Evolutionary conservation across 2,888 invertebrate species (phyloP).

Genomic region (Prionchulus punctatus): DNA sequence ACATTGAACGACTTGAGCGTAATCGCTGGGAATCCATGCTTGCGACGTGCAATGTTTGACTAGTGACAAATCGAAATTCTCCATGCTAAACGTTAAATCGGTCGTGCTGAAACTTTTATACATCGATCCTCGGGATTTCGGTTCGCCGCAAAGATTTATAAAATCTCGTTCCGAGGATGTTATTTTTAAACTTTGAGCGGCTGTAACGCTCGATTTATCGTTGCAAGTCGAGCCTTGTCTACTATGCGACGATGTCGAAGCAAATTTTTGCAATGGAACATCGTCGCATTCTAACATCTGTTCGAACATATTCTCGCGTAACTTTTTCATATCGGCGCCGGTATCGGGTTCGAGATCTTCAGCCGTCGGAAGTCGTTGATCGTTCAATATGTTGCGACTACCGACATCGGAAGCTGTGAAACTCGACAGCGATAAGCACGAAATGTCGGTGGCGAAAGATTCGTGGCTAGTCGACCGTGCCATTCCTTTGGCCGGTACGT

Average conservation of each 20-base stretch:
- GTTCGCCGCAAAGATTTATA: neutral
- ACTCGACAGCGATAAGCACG: constrained; percentile 57
- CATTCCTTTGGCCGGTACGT: constrained; percentile 9
- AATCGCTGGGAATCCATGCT: neutral
- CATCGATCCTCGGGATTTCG: neutral
- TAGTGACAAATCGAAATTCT: too few species aligned
- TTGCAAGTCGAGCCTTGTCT: too few species aligned
- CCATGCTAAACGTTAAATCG: too few species aligned
- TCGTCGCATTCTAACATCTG: neutral
- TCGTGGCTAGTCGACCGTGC: constrained; percentile 61
- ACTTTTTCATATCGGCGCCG: too few species aligned
- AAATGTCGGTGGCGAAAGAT: constrained; percentile 63
- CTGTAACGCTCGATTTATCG: too few species aligned
- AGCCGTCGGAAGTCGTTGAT: too few species aligned
- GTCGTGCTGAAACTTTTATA: constrained; percentile 3
- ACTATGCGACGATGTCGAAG: too few species aligned
- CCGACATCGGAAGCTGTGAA: too few species aligned
- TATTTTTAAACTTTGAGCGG: too few species aligned
- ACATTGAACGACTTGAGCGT: neutral
- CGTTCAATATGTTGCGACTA: too few species aligned
- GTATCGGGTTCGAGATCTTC: too few species aligned
- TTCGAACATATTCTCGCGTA: neutral
- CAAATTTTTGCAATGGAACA: too few species aligned
- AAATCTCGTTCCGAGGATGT: neutral
- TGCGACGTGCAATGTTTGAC: constrained; percentile 1